Evolutionary conservation across 2,888 invertebrate genomes (phyloP), one percentile per base, ranked within the genome.

Genomic region (Clitarchus hookeri): DNA sequence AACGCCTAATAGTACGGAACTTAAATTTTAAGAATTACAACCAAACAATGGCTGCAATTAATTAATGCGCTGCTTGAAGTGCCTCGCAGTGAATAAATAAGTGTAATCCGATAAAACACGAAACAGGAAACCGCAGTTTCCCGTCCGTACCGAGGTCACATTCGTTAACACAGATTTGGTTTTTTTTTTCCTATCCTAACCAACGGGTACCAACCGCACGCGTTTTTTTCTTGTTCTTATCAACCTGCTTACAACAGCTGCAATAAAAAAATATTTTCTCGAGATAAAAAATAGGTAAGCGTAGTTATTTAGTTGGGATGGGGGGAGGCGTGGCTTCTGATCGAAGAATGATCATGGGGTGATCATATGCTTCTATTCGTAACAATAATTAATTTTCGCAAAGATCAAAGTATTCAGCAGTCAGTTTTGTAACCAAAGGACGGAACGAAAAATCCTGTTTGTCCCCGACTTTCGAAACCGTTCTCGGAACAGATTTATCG

Each of bases 81-180:
- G 65, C 65, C 23, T 48, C 8, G n/a, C 65, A 19, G 16, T n/a
- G 65, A 65, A n/a, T 4, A 65, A 65, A 19, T 23, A 8, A n/a
- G 23, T 65, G 19, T 65, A 65, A 65, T 65, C 65, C 12, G 65
- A 65, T 65, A 65, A 65, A 65, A 23, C 16, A n/a, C n/a, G 11
- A 65, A n/a, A 65, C 65, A 65, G 65, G 65, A 65, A 65, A 65
- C 65, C 65, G 65, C 65, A 65, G n/a, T 65, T n/a, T 65, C 65
- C 65, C 65, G 65, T 65, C 65, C 8, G 8, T 1, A n/a, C 65
- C 23, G 65, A 65, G 65, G 16, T 19, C 65, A 65, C 65, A n/a
- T 65, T 65, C 16, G 8, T 23, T 65, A 16, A n/a, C 8, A 65
- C 16, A 23, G 23, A n/a, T n/a, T n/a, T 65, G 11, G 0, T 65